Evolutionary conservation across 1,140 invertebrate species (phyloP), one percentile per base, ranked within the genome.

Genomic region (Stenopsyche tienmushanensis): DNA sequence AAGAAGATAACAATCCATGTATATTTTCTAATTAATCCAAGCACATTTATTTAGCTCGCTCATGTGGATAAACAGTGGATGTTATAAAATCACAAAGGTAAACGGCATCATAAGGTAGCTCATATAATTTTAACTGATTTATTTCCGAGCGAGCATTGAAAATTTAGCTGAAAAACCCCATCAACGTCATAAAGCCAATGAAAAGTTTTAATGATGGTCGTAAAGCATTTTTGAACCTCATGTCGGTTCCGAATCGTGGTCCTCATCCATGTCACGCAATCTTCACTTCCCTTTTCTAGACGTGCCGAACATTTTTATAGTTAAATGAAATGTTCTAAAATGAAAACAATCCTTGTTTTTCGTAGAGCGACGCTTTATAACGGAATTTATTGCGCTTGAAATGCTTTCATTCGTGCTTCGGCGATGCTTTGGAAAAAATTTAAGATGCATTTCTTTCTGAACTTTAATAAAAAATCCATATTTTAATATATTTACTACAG

Each of bases 121-220:
- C 57, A 45, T 20, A 17, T 34, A 34, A 34, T 34, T 34, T 34
- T 34, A 34, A 34, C 5, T 34, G 29, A 34, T 34, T 34, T 34
- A 34, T 34, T 34, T 34, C 29, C 5, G 50, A 34, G 18, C 1
- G 39, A 55, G 34, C 54, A 13, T 57, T 57, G 29, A 57, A 57
- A 57, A 41, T 57, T 57, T 57, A 57, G 42, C 54, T 42, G 17
- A 26, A 55, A 34, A 57, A 57, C 54, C 54, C 34, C 54, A 57
- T 57, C 54, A 57, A 57, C 42, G 54, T 57, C 54, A 57, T 57
- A 57, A 57, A 57, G 39, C 29, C 54, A 57, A 57, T 57, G 54
- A 41, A 57, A 57, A 42, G 34, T 57, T 29, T 26, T 57, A 57
- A 57, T 42, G 54, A 24, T 10, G 34, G 21, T 20, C 23, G 54